These are phyloP conservation scores for Pseudachorutes palmiensis DNA, from an alignment of 1,140 invertebrate species.

Conservation along the genomic window DNA sequence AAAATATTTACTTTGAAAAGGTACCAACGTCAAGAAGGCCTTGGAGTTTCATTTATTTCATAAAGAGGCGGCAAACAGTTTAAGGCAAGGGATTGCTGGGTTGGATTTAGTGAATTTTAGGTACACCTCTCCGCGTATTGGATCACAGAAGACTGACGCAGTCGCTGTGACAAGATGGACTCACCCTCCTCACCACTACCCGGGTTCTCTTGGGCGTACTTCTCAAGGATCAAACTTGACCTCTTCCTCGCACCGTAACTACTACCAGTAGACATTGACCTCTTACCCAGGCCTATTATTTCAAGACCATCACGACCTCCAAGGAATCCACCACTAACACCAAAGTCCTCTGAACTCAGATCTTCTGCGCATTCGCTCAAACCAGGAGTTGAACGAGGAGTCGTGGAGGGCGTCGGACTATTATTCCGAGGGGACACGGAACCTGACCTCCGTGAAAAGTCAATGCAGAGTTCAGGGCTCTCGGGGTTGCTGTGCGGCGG, in stretches of 20 bases:
- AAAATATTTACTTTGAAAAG: slow-evolving; percentile 8
- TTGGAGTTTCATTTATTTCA: slow-evolving; percentile 8
- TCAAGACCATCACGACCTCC: neutral
- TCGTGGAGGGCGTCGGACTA: slow-evolving; percentile 27
- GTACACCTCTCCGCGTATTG: slow-evolving; percentile 38
- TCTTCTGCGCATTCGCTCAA: slow-evolving; percentile 33
- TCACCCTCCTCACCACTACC: slow-evolving; percentile 19
- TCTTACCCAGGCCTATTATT: neutral
- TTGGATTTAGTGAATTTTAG: slow-evolving; percentile 14
- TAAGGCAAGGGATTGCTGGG: neutral
- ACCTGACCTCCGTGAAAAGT: slow-evolving; percentile 26
- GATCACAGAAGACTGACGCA: slow-evolving; percentile 37
- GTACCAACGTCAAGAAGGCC: slow-evolving; percentile 4
- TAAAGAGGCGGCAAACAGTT: neutral
- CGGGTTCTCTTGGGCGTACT: slow-evolving; percentile 36
- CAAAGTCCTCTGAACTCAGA: slow-evolving; percentile 34
- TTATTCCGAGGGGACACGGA: slow-evolving; percentile 22
- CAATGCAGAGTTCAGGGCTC: slow-evolving; percentile 33
- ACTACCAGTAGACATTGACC: slow-evolving; percentile 1
- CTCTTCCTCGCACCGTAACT: slow-evolving; percentile 34
- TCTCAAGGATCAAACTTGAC: slow-evolving; percentile 38
- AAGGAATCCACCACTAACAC: neutral
- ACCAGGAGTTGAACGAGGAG: slow-evolving; percentile 23
- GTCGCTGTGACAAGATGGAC: slow-evolving; percentile 38
- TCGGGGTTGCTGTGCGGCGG: slow-evolving; percentile 24